A percentile compares a stretch with the other conserved stretches of the same genome.
phyloP scores from a whole-genome alignment of 2,113 vertebrate genomes.

The Panurus biarmicus region DNA sequence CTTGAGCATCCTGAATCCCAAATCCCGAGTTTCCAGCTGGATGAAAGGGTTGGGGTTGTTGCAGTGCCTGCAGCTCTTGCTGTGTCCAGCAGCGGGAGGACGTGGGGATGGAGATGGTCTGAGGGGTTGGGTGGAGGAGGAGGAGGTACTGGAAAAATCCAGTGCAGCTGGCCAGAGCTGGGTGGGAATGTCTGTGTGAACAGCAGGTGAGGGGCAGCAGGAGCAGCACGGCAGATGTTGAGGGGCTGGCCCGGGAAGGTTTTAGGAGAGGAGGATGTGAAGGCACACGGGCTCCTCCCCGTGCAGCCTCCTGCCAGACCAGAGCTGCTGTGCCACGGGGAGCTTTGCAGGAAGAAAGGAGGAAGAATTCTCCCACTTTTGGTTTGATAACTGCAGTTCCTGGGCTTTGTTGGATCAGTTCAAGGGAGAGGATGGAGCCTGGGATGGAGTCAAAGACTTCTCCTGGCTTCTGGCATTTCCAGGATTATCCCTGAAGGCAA shows the following conservation, averaged over 20 bases:
- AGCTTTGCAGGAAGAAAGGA: background rate
- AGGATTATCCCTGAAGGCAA: background rate
- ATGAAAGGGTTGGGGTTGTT: background rate
- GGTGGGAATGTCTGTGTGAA: background rate
- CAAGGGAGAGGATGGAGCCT: background rate
- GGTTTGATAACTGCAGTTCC: background rate
- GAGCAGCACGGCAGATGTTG: background rate
- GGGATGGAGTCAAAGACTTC: background rate
- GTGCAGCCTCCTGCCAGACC: background rate
- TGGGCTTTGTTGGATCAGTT: background rate
- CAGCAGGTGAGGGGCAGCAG: conserved; percentile 31
- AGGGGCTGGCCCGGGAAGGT: background rate
- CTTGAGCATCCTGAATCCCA: background rate
- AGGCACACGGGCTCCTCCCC: background rate
- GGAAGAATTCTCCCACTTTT: background rate
- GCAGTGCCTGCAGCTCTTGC: background rate
- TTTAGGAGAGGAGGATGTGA: background rate
- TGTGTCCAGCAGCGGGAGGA: background rate
- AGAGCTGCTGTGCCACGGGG: background rate
- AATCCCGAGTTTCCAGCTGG: background rate
- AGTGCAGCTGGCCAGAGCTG: background rate
- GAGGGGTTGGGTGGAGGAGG: background rate
- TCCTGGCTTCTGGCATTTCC: background rate
- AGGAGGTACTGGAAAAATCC: background rate
- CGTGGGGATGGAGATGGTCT: background rate